These are phyloP conservation scores for Microcebus tavaratra DNA, from an alignment of 2,113 vertebrate species.

Conservation along the genomic window DNA sequence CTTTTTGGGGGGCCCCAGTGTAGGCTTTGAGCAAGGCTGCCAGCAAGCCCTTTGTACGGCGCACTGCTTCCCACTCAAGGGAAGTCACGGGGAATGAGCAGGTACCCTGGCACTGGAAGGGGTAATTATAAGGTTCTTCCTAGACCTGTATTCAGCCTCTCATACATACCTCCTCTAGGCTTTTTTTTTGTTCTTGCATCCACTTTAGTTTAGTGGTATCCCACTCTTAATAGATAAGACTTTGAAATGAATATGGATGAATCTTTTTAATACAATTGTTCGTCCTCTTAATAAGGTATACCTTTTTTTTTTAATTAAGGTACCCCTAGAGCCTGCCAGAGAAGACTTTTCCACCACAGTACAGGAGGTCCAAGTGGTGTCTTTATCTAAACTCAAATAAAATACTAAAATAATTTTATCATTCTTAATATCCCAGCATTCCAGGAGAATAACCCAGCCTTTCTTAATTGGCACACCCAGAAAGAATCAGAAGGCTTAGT, in stretches of 20 bases:
- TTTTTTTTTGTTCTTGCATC: not conserved
- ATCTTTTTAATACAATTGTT: not conserved
- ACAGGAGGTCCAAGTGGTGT: not conserved
- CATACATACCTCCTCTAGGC: not conserved
- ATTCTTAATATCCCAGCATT: not conserved
- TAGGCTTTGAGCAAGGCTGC: conserved; percentile 61
- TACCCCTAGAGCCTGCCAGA: not conserved
- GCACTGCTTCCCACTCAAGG: not conserved
- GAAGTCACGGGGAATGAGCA: conserved; percentile 8
- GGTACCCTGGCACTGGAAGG: not conserved
- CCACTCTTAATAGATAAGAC: not conserved
- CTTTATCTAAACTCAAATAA: conserved; percentile 4
- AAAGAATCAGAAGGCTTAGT: not conserved
- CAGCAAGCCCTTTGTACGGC: conserved; percentile 1
- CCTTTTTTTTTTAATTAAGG: not conserved
- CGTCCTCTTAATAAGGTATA: not conserved
- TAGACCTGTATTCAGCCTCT: not conserved
- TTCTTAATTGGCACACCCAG: not conserved
- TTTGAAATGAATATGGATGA: not conserved
- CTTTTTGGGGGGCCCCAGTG: conserved; percentile 54
- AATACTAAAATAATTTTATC: not conserved
- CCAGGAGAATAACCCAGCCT: not conserved
- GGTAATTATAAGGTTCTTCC: not conserved
- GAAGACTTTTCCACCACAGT: not conserved
- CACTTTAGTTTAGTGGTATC: not conserved